phyloP scores from a whole-genome alignment of 1,140 invertebrate species.

The Bombus impatiens region DNA sequence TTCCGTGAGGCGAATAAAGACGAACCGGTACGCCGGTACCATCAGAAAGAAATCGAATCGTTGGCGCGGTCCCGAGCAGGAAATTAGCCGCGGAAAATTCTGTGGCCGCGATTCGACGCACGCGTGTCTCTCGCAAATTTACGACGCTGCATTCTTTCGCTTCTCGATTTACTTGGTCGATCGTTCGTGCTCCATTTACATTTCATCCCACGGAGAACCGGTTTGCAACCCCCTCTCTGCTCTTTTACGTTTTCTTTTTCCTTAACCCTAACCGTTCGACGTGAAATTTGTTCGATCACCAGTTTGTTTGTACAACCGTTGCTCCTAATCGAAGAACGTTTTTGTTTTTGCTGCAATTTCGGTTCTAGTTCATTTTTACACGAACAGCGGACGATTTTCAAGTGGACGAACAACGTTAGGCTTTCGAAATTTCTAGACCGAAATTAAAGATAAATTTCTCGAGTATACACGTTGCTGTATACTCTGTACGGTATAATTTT shows the following conservation, averaged over 20 bases:
- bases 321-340: background rate
- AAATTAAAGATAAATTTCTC: no score
- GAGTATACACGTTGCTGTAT: no score
- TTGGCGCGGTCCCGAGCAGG: background rate
- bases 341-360: background rate
- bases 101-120: slow-evolving; percentile 35
- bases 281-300: background rate
- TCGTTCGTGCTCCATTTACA: background rate
- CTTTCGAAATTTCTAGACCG: no score
- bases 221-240: accelerated
- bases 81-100: slow-evolving; percentile 43
- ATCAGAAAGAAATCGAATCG: background rate
- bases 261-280: background rate
- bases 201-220: no score
- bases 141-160: background rate
- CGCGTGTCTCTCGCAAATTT: slow-evolving; percentile 24
- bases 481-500: no score
- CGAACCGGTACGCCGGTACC: background rate
- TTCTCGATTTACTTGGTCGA: no score
- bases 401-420: no score
- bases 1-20: background rate
- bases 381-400: no score
- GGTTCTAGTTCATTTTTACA: no score
- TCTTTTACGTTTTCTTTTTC: background rate
- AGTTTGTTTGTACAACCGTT: background rate